Evolutionary conservation across 2,888 invertebrate species (phyloP).

Genomic region (Hemaris fuciformis): DNA sequence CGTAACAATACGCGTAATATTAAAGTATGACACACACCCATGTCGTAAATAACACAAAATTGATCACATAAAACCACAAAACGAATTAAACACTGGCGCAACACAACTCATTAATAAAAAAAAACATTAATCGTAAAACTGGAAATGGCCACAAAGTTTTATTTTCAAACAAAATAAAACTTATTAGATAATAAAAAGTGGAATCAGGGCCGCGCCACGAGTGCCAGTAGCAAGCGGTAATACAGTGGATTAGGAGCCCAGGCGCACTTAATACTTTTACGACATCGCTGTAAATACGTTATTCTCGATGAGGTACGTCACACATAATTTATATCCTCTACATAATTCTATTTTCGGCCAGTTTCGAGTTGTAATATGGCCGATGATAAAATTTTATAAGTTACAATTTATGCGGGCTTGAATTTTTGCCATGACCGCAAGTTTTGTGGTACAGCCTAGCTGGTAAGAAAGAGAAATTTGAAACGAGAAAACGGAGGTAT

Average conservation of each 20-base stretch:
- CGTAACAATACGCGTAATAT: too few relatives aligned
- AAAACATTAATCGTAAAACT: constrained; percentile 14
- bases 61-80: neutral
- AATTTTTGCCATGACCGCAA: too few relatives aligned
- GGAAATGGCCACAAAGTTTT: constrained; percentile 24
- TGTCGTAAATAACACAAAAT: too few relatives aligned
- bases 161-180: constrained; percentile 30
- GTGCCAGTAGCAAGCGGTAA: constrained; percentile 54
- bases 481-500: too few relatives aligned
- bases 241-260: constrained; percentile 59
- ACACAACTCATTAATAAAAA: neutral
- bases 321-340: constrained; percentile 61
- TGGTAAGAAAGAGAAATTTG: too few relatives aligned
- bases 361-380: constrained; percentile 7
- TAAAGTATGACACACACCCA: too few relatives aligned
- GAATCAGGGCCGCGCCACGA: constrained; percentile 54
- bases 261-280: constrained; percentile 71
- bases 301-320: constrained; percentile 58
- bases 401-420: too few relatives aligned
- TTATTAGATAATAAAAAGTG: constrained; percentile 43
- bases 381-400: too few relatives aligned
- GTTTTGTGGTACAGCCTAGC: too few relatives aligned
- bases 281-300: constrained; percentile 66
- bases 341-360: constrained; percentile 50
- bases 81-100: neutral